phyloP scores from a whole-genome alignment of 2,888 invertebrate genomes.

The Parnassius mnemosyne region DNA sequence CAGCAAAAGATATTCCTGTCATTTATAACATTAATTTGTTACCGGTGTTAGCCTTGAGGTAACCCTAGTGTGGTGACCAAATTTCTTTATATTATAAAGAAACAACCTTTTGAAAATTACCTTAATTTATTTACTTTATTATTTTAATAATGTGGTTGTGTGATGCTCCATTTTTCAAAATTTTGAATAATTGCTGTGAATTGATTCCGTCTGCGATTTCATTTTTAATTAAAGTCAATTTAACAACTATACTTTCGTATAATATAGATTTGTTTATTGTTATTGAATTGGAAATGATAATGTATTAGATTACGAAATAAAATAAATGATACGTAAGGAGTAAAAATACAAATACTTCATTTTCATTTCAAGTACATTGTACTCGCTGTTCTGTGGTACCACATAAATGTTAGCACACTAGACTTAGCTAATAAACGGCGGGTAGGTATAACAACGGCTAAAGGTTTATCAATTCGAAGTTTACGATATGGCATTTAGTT shows the following conservation, averaged over 20 bases:
- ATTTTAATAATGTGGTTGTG: conserved; percentile 64
- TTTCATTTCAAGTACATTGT: conserved; percentile 42
- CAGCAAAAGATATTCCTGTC: too few relatives aligned
- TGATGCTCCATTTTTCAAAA: conserved; percentile 55
- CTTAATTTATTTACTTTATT: conserved; percentile 48
- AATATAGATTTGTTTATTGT: conserved; percentile 10
- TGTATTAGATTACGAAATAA: background rate
- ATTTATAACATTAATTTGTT: too few relatives aligned
- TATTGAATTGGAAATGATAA: conserved; percentile 4
- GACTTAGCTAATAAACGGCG: conserved; percentile 32
- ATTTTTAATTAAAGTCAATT: conserved; percentile 20
- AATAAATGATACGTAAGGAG: background rate
- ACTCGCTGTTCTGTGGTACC: conserved; percentile 57
- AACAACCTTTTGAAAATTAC: conserved; percentile 33
- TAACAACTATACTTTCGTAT: conserved; percentile 31
- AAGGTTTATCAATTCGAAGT: conserved; percentile 2
- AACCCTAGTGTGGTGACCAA: background rate
- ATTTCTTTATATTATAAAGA: background rate
- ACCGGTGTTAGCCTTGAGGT: too few relatives aligned
- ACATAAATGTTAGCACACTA: conserved; percentile 33
- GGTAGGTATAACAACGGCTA: conserved; percentile 32
- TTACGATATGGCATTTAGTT: background rate
- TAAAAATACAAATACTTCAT: conserved; percentile 1
- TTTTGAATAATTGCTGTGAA: conserved; percentile 50
- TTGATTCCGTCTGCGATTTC: conserved; percentile 61